Base-by-base conservation (phyloP, 1,140 invertebrate genomes). In the Drosophila sechellia region DNA sequence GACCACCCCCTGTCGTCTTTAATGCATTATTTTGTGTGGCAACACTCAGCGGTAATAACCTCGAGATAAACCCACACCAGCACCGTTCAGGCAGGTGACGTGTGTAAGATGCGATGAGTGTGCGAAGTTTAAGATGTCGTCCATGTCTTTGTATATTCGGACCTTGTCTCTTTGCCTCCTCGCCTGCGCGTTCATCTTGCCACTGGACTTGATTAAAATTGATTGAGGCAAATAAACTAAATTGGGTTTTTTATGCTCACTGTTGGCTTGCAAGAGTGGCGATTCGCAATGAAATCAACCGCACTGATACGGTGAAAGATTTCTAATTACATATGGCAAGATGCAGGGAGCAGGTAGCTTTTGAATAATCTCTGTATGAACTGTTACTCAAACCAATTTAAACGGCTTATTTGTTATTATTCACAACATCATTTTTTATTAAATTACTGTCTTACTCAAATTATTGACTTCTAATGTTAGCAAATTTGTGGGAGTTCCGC, bases 1-100 rank as follows among this genome's bases (percentile, higher is more conserved):
- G 10, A 27, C 48, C 63, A 43, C 37, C 43, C 43, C 45, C 65
- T 86, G 83, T 83, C 84, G 84, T 77, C 61, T 77, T 87, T 89
- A 87, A 87, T 87, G 84, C 84, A 87, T 87, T 87, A 87, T 87
- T 87, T 87, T 87, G 84, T 87, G 84, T 87, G 84, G 84, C 84
- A 89, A 89, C 84, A 87, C 84, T 89, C 84, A 87, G 84, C 84
- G 84, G 84, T 89, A 89, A 86, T 86, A 86, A 83, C 83, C 83
- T 66, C 61, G 81, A 86, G 83, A 86, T 86, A 86, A 87, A 87
- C 69, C 79, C 70, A 63, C 37, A 55, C 55, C 66, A 60, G 37
- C 53, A 37, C 37, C 27, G 12, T 42, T 10, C 27, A 22, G 43
- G 40, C 49, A 37, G 76, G 58, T 31, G 22, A 34, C 20, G 58